phyloP scores from a whole-genome alignment of 1,140 invertebrate species.

The Apis mellifera region Amel_HAv3.1 CM009936.2:12402001-12402500 shows the following conservation, averaged over 20 bases:
- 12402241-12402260: slow-evolving; percentile 50
- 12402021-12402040: slow-evolving; percentile 11
- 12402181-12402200: slow-evolving; percentile 5
- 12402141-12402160: not conserved
- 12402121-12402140: slow-evolving; percentile 28
- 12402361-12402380: not conserved
- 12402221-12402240: slow-evolving; percentile 53
- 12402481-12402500: no score
- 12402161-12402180: slow-evolving; percentile 51
- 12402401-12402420: not conserved
- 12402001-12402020: not conserved
- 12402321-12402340: slow-evolving; percentile 36
- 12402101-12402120: slow-evolving; percentile 39
- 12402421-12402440: slow-evolving; percentile 39
- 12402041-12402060: slow-evolving; percentile 24
- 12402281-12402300: slow-evolving; percentile 66
- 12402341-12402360: slow-evolving; percentile 43
- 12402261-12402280: slow-evolving; percentile 62
- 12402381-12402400: not conserved
- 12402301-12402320: slow-evolving; percentile 65
- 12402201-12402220: slow-evolving; percentile 68
- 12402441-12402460: not conserved
- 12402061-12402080: slow-evolving; percentile 37
- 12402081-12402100: slow-evolving; percentile 40
- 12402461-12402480: not conserved